Percentiles rank a stretch among this genome's conserved stretches.
Evolutionary conservation across 2,113 vertebrate genomes (phyloP).

Genomic region (Etia nguti): DNA sequence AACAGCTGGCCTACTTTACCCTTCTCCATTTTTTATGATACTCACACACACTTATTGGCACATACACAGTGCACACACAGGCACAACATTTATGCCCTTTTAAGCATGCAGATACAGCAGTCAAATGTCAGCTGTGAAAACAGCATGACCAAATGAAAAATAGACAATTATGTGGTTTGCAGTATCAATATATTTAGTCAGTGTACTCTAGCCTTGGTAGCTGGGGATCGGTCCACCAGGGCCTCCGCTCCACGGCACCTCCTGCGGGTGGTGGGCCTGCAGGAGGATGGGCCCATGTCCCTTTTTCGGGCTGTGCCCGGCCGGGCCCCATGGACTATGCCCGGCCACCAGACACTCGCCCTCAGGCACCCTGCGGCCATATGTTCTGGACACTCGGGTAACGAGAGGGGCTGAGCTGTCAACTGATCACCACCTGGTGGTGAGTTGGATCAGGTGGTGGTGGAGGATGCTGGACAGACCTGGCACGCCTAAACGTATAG

Average conservation of each 20-base stretch:
- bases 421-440: no score
- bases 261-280: not conserved
- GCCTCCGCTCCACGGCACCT: accelerated
- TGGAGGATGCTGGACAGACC: no score
- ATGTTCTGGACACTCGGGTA: no score
- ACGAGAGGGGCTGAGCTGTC: no score
- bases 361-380: not conserved
- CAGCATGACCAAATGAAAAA: not conserved
- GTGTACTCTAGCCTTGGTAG: not conserved
- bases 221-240: not conserved
- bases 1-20: slow-evolving; percentile 55
- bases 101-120: not conserved
- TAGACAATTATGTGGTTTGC: not conserved
- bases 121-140: not conserved
- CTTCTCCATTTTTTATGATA: slow-evolving; percentile 59
- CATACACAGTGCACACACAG: not conserved
- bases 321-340: not conserved
- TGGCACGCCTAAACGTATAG: no score
- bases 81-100: not conserved
- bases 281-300: not conserved
- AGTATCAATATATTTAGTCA: not conserved
- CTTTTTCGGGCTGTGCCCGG: accelerated
- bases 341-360: not conserved
- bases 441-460: no score
- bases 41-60: not conserved